These are phyloP conservation scores for Hydropotes inermis DNA, from an alignment of 2,113 vertebrate genomes.

Conservation along the genomic window DNA sequence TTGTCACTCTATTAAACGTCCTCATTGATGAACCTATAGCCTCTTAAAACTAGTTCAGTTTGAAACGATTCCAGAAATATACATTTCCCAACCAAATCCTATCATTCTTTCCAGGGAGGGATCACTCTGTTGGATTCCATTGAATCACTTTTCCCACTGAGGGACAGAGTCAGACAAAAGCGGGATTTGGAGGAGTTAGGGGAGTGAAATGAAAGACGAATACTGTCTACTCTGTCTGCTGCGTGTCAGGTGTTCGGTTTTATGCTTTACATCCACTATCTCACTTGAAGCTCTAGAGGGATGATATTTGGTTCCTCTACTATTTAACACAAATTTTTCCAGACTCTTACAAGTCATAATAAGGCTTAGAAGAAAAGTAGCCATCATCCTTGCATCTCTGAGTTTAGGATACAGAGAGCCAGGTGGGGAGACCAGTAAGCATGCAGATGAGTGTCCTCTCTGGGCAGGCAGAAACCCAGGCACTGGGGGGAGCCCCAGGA, in stretches of 20 bases:
- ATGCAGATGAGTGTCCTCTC: not conserved
- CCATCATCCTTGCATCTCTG: not conserved
- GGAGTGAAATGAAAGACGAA: not conserved
- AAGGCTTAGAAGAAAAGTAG: not conserved
- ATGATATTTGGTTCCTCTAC: not conserved
- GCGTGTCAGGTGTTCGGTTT: not conserved
- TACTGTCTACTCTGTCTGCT: not conserved
- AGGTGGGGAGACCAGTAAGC: fast-evolving
- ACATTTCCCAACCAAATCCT: not conserved
- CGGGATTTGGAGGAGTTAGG: fast-evolving
- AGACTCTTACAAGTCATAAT: not conserved
- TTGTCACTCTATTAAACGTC: not conserved
- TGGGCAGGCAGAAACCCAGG: not conserved
- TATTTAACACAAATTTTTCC: not conserved
- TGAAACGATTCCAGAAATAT: not conserved
- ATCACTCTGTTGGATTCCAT: not conserved
- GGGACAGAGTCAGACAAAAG: not conserved
- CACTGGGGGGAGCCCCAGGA: not conserved
- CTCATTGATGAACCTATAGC: not conserved
- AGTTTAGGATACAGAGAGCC: not conserved
- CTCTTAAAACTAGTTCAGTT: slow-evolving; percentile 11
- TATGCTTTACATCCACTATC: not conserved
- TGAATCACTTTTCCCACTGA: not conserved
- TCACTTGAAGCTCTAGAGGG: not conserved
- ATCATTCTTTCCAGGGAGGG: not conserved